These are phyloP conservation scores for Gymnoscopelus braueri DNA, from an alignment of 2,797 vertebrate genomes.

Conservation along the genomic window DNA sequence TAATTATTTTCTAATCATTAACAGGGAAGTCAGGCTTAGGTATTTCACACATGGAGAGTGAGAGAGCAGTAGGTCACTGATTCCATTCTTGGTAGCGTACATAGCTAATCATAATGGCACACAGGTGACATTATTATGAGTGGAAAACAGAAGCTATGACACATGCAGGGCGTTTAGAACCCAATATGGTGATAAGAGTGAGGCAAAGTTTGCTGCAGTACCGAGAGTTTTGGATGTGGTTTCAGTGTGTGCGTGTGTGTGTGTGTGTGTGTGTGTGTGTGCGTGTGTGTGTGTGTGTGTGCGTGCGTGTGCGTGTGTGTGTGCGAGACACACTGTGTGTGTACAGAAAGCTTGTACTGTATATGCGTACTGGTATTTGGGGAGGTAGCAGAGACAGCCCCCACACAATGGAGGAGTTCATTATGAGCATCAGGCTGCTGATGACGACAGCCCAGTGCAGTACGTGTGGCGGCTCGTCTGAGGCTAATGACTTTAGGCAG, in stretches of 20 bases:
- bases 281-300: background rate
- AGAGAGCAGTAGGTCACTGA: background rate
- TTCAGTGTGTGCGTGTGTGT: background rate
- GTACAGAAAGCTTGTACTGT: background rate
- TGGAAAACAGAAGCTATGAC: constrained; percentile 47
- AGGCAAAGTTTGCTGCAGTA: background rate
- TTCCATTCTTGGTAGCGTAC: constrained; percentile 9
- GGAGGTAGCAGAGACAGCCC: constrained; percentile 13
- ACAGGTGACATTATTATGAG: constrained; percentile 23
- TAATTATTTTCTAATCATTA: constrained; percentile 46
- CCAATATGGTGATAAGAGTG: background rate
- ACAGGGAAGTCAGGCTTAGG: constrained; percentile 5
- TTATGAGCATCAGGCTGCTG: constrained; percentile 50
- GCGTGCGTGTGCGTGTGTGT: background rate
- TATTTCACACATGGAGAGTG: background rate
- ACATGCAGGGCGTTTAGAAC: constrained; percentile 8
- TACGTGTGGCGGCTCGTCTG: constrained; percentile 39
- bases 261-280: constrained; percentile 7
- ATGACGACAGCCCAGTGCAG: constrained; percentile 55
- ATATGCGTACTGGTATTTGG: background rate
- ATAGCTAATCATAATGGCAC: constrained; percentile 14
- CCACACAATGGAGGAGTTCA: constrained; percentile 34
- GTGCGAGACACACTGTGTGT: background rate
- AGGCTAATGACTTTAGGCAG: constrained; percentile 66
- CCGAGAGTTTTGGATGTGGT: background rate